Evolutionary conservation across 2,113 vertebrate species (phyloP), one percentile per base, ranked within the genome.

Genomic region (Peromyscus maniculatus): DNA sequence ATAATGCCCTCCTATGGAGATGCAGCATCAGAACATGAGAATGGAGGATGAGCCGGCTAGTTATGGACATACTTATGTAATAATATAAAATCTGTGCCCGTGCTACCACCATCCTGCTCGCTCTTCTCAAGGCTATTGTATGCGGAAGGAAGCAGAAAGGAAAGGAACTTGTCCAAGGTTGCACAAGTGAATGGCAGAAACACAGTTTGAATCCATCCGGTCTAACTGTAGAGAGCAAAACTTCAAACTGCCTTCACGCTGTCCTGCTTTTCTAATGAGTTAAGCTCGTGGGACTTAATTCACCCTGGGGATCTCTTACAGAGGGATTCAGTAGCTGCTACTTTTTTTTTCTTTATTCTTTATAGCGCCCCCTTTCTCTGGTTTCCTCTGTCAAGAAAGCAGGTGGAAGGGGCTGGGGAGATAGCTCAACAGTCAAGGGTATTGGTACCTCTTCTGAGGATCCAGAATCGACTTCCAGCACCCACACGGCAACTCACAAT

Each of bases 61-160:
- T 89, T 78, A 43, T 24, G 46, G 62, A 79, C 43, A 36, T 79
- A 78, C 31, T 78, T 78, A 11, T 28, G 43, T 82, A 75, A 83
- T 71, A 88, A 87, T n/a, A 66, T 86, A 52, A 52, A 67, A 69
- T n/a, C 21, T 72, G 22, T 57, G 12, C 72, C 59, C 43, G n/a
- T 28, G 64, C 19, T 94, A 10, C 43, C 19, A 15, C 62, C 94
- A 87, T 82, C 89, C 62, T 92, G 79, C 83, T 89, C 84, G 87
- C 64, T 88, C 24, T 28, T 3, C 71, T 72, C 31, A 95, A 88
- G 59, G 62, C 62, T 52, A 71, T 84, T 36, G 19, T 64, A 59
- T 19, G 46, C 39, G 16, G 88, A 46, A 84, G 86, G 39, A 89
- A 92, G 78, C 52, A 46, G 36, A 49, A 95, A 93, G 33, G 52